These are phyloP conservation scores for Synergus itoensis DNA, from an alignment of 2,888 invertebrate genomes.

Conservation along the genomic window DNA sequence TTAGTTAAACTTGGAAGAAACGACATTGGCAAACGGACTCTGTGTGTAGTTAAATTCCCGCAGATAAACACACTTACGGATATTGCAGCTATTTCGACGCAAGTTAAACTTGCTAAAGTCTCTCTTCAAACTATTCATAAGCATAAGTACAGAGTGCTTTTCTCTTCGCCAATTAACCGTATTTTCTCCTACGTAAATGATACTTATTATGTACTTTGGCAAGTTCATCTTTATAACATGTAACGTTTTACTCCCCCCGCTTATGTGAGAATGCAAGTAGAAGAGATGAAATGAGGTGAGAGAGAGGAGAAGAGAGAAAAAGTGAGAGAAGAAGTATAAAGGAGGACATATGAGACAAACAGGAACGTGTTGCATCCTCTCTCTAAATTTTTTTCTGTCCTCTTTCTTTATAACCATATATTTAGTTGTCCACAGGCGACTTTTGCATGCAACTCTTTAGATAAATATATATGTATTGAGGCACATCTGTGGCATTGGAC, in stretches of 20 bases:
- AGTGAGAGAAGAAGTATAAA: not conserved
- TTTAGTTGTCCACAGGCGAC: not conserved
- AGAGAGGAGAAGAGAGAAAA: not conserved
- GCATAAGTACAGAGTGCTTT: constrained; percentile 4
- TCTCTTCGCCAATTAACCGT: constrained; percentile 23
- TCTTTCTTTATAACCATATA: constrained; percentile 1
- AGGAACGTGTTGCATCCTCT: constrained; percentile 18
- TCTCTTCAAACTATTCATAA: not conserved
- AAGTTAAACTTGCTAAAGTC: not conserved
- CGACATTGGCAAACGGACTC: not conserved
- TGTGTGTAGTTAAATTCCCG: not conserved
- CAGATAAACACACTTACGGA: not conserved
- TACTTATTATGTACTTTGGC: constrained; percentile 11
- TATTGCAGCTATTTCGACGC: not conserved
- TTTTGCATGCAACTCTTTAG: not conserved
- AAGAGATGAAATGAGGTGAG: constrained; percentile 20
- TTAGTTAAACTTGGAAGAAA: not conserved
- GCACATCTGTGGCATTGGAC: constrained; percentile 4
- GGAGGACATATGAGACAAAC: constrained; percentile 1
- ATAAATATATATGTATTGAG: constrained; percentile 37
- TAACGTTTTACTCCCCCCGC: not conserved
- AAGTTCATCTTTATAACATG: not conserved
- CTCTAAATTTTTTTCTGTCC: not conserved
- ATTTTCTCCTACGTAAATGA: constrained; percentile 16
- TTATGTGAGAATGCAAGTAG: not conserved